Base-by-base conservation (phyloP, 2,797 vertebrate species). In the Sciaenops ocellatus region DNA sequence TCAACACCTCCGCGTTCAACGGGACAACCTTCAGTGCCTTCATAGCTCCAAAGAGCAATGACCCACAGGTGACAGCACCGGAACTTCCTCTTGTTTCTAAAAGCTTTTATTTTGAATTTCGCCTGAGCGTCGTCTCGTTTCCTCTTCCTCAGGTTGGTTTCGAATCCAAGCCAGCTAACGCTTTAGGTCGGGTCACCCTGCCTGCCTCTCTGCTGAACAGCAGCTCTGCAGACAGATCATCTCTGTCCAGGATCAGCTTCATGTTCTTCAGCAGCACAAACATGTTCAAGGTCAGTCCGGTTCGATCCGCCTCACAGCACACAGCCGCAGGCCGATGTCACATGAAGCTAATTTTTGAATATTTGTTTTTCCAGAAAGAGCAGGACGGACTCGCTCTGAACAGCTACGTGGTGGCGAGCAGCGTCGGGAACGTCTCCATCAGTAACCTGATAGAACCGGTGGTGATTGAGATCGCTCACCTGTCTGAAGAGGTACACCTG, bases 341-440 rank as follows among this genome's bases (percentile, higher is more conserved):
- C 7, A 34, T 34, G 1, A 38, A 38, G 34, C 34, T 38, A 2
- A 38, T 9, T 38, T 9, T 1, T 38, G 34, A 9, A 34, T 9
- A 9, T 38, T 38, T 67, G 18, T 22, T 3, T 69, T 78, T 16
- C 86, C 87, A 96, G 94, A 88, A 84, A 7, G 65, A 90, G 64
- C 91, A 90, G 82, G 72, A 78, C 20, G 79, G 86, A 0, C 28
- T 78, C 47, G 87, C 91, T 64, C 91, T 97, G 76, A 97, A 95
- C 83, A 99, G 98, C 88, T 99, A 96, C n/a, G 97, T 99, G 79
- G 97, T 99, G 86, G 97, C 98, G 1, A 99, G 97, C 93, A 99
- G 97, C 61, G 96, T 99, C 79, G 97, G 96, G 30, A 99, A 99
- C 87, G 75, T 95, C 44, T 94, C 95, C 66, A 96, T 99, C 88